Base-by-base conservation (phyloP, 2,113 vertebrate species). In the Nibea coibor region DNA sequence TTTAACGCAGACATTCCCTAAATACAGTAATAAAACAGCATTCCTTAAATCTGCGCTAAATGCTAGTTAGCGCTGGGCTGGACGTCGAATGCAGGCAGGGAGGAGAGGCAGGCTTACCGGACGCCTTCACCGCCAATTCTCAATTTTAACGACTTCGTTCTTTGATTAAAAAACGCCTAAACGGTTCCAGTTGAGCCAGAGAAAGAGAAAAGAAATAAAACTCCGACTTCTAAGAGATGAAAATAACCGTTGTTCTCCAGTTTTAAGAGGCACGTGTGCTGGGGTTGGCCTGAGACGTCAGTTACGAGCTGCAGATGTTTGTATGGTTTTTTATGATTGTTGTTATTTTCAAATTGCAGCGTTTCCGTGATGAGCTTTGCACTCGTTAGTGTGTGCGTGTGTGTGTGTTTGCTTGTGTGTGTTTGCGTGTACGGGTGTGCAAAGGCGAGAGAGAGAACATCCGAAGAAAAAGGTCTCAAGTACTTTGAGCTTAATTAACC, bases 291-390 rank as follows among this genome's bases (percentile, higher is more conserved):
- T 7, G 80, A 87, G 83, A 91, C 56, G 68, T 78, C 69, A 56
- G 86, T 94, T 94, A 94, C 91, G 91, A 93, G 92, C 89, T 90
- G 90, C 94, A 94, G 93, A 94, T 95, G 93, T 95, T 92, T 91
- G 89, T 72, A 80, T 87, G 92, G 65, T 59, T 92, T 89, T 93
- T 92, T 85, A 93, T 84, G 87, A 92, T 92, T 93, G 91, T 93
- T 93, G 90, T 93, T 93, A 93, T 92, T 93, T 93, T 92, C 88
- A 93, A 91, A 91, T 89, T 91, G 84, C 20, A 51, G 82, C 16
- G 69, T 89, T 91, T 90, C 88, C 84, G 74, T 82, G 89, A 91
- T 91, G 88, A 91, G 85, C 82, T 82, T 80, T 80, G 78, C 73
- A 58, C 84, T 91, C 76, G 28, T 87, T 90, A 88, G 72, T 47